phyloP scores from a whole-genome alignment of 2,888 invertebrate genomes.

The Drosophila mimica region DNA sequence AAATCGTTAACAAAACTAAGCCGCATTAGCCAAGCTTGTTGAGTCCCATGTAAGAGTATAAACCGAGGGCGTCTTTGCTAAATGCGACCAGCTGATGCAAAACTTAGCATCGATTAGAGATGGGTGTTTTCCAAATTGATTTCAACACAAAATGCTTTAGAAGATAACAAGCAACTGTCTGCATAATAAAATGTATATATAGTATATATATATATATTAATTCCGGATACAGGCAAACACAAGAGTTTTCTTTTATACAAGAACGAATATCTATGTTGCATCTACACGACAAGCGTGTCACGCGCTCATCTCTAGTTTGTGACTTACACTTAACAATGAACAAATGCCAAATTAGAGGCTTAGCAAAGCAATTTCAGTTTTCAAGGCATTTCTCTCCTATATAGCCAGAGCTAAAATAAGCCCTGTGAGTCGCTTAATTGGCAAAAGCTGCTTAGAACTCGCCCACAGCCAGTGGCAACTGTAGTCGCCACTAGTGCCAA shows the following conservation, averaged over 20 bases:
- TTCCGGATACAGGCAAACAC: background rate
- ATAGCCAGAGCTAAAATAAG: constrained; percentile 11
- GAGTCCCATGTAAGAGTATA: constrained; percentile 12
- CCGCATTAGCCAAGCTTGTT: constrained; percentile 65
- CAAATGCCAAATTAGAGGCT: constrained; percentile 50
- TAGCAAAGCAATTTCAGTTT: constrained; percentile 56
- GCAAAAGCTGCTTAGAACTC: constrained; percentile 66
- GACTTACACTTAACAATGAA: constrained; percentile 36
- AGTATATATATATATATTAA: background rate
- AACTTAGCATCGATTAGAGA: constrained; percentile 1
- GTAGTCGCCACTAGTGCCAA: constrained; percentile 37
- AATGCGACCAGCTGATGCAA: constrained; percentile 48
- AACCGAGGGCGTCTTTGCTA: constrained; percentile 12
- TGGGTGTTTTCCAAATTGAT: constrained; percentile 1
- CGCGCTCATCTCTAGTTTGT: background rate
- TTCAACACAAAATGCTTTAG: background rate
- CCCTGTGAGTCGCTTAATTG: constrained; percentile 68
- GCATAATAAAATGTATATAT: background rate
- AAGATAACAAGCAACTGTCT: background rate
- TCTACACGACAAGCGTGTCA: background rate
- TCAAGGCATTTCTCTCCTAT: constrained; percentile 41
- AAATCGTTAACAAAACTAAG: constrained; percentile 76
- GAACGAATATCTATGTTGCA: no score
- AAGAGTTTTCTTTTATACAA: no score
- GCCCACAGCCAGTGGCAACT: constrained; percentile 30